phyloP scores from a whole-genome alignment of 2,888 invertebrate genomes.

The Mimumesa dahlbomi region DNA sequence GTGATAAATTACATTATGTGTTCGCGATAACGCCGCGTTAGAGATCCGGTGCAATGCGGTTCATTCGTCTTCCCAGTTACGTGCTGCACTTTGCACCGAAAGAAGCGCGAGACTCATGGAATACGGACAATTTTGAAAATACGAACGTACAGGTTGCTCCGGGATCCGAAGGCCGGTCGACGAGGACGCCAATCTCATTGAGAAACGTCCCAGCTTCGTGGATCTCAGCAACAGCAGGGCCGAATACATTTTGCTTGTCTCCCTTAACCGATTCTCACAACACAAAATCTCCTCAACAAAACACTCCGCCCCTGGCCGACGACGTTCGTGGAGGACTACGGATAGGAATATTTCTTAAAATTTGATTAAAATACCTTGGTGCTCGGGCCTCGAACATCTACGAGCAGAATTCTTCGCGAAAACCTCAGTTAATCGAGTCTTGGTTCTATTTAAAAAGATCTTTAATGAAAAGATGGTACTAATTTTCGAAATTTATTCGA shows the following conservation, averaged over 20 bases:
- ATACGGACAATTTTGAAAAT: neutral
- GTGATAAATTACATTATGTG: constrained; percentile 22
- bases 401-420: too few relatives aligned
- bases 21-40: constrained; percentile 38
- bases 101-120: neutral
- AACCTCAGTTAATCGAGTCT: too few relatives aligned
- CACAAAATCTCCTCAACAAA: constrained; percentile 10
- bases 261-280: neutral
- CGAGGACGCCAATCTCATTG: constrained; percentile 69
- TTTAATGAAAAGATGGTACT: too few relatives aligned
- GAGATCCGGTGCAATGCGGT: constrained; percentile 22
- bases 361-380: too few relatives aligned
- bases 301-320: neutral
- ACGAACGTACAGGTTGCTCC: constrained; percentile 76
- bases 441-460: too few relatives aligned
- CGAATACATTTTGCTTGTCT: constrained; percentile 67
- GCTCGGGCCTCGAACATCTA: too few relatives aligned
- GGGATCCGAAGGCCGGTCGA: constrained; percentile 75
- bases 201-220: constrained; percentile 46
- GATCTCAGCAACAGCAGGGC: constrained; percentile 64
- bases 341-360: too few relatives aligned
- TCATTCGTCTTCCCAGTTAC: constrained; percentile 24
- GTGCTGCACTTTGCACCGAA: neutral
- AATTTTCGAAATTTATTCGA: too few relatives aligned
- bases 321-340: too few relatives aligned